These are phyloP conservation scores for Halcyon chelicuti DNA, from an alignment of 2,797 vertebrate species.

Conservation along the genomic window DNA sequence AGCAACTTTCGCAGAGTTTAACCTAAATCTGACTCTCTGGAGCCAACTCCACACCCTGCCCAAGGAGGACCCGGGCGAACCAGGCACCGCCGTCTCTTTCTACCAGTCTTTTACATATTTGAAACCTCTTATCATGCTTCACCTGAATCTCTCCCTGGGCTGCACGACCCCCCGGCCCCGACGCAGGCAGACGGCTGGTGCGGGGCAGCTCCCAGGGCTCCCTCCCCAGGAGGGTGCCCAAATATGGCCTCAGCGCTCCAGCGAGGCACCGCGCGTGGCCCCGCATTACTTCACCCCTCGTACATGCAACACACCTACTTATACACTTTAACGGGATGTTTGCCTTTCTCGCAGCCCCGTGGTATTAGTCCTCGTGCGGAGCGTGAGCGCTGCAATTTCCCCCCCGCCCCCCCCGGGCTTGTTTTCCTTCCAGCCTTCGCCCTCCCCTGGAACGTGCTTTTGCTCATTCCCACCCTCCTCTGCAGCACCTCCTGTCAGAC, in stretches of 20 bases:
- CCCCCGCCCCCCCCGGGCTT: background rate
- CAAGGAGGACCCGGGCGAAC: fast-evolving
- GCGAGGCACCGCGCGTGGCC: background rate
- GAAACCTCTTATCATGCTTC: background rate
- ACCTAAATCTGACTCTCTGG: background rate
- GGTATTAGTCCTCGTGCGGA: background rate
- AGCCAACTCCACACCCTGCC: background rate
- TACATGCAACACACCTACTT: conserved; percentile 57
- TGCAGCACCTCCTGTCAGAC: background rate
- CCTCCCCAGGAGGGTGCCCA: conserved; percentile 6
- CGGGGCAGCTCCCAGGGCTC: fast-evolving
- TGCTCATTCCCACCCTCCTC: background rate
- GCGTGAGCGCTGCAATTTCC: fast-evolving
- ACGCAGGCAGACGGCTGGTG: background rate
- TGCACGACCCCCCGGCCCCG: background rate
- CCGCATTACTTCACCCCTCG: conserved; percentile 30
- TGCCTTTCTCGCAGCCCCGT: background rate
- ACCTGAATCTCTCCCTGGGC: background rate
- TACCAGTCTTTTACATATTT: background rate
- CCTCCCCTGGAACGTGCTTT: background rate
- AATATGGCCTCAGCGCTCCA: conserved; percentile 13
- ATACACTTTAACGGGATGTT: background rate
- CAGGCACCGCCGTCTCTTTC: background rate
- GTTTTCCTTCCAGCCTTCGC: background rate
- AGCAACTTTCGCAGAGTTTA: background rate